Evolutionary conservation across 2,888 invertebrate species (phyloP), one percentile per base, ranked within the genome.

Genomic region (Clunio marinus): DNA sequence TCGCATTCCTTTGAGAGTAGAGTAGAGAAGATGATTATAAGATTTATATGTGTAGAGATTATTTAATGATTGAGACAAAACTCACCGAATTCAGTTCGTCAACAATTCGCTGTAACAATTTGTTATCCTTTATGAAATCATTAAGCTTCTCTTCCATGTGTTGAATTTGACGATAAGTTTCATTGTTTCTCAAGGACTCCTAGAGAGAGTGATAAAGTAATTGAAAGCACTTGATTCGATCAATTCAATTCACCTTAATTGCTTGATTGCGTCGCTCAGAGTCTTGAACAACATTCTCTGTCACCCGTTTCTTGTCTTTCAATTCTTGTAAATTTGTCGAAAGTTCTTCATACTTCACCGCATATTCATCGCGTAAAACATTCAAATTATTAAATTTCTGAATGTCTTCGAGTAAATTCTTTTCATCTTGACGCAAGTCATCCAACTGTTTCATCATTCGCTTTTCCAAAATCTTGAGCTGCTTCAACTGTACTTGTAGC

Each of bases 71-170:
- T 32, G 5, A 15, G 13, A 41, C 15, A n/a, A 10, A 15, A 15
- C 17, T 59, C 45, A 65, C 65, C 51, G 32, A 17, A 17, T 57
- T 57, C 5, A 67, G 51, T 25, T 67, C 67, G 15, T 35, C 37
- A 32, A 72, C 66, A 3, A 70, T 58, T 46, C 70, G 70, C 58
- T 72, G 55, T n/a, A 72, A 63, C 10, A 62, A 68, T 71, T 72
- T 72, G 32, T 70, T 72, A 35, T 73, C 72, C n/a, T 70, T 68
- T n/a, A 71, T 58, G 15, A 72, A 62, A 59, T 72, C 72, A 1
- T 62, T 68, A 3, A 73, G 62, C 46, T 71, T 72, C 27, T 73
- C 73, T 70, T 73, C 73, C 46, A 73, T 59, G 70, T 73, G 72
- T 10, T 71, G 71, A 28, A 73, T 72, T 70, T 72, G 72, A 1